Conservation (phyloP, 1,140 invertebrate species). For the Caerostris extrusa region DNA sequence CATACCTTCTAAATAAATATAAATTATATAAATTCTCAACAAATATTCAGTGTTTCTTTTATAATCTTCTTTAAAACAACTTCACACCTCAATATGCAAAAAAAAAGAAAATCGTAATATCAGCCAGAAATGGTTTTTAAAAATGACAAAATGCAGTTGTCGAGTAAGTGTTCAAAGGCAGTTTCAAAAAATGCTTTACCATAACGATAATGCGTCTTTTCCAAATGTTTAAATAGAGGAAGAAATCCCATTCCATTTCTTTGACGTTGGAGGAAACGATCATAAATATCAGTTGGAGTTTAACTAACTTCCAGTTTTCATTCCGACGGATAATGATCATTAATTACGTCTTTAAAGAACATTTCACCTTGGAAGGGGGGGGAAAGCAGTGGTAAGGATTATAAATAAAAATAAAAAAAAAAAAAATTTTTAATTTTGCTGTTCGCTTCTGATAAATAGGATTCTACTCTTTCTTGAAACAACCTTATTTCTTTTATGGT, state of each 20-base stretch:
- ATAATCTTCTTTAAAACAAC: too few relatives aligned
- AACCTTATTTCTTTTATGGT: not conserved
- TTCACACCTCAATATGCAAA: too few relatives aligned
- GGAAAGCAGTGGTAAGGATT: not conserved
- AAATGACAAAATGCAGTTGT: not conserved
- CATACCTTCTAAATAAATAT: too few relatives aligned
- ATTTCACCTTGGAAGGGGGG: not conserved
- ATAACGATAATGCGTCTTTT: conserved; percentile 65
- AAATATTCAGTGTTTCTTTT: too few relatives aligned
- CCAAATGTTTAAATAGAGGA: conserved; percentile 65
- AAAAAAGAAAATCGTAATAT: not conserved
- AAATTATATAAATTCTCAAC: too few relatives aligned
- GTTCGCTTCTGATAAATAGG: conserved; percentile 2
- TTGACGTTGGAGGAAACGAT: not conserved
- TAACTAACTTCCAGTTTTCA: conserved; percentile 72
- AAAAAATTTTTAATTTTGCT: conserved; percentile 17
- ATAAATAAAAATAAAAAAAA: not conserved
- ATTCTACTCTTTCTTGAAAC: not conserved
- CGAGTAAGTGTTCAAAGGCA: not conserved
- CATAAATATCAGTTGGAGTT: conserved; percentile 74
- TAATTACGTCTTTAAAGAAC: conserved; percentile 74
- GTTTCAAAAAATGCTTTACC: not conserved
- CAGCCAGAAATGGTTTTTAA: not conserved
- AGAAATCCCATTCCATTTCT: conserved; percentile 71
- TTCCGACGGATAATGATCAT: conserved; percentile 63